Base-by-base conservation (phyloP, 2,888 invertebrate genomes). In the Troides aeacus region DNA sequence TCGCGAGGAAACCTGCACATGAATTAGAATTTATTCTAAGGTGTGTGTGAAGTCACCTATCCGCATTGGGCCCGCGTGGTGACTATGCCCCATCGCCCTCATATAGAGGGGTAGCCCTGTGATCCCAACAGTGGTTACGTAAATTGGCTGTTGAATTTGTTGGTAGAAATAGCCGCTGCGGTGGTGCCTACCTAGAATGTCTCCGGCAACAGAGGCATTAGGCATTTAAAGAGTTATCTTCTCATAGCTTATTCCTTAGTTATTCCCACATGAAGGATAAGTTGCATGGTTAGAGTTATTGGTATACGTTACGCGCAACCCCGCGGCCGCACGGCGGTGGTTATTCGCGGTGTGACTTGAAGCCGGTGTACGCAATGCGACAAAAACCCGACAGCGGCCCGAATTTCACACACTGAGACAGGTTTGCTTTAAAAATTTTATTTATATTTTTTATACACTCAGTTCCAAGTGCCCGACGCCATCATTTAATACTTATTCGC, bases 351-450 rank as follows among this genome's bases (percentile, higher is more conserved):
- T n/a, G 39, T 10, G 39, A n/a, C 39, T 12, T 42, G 21, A 42
- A 39, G 42, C 61, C 15, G 61, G 39, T 39, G n/a, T 61, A 18
- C 61, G 61, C 61, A 61, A 18, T 61, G 61, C 61, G 61, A 61
- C 61, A 61, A 39, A 61, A 61, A 61, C 42, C 46, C 61, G n/a
- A 21, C 61, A 21, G 61, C 61, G 12, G 8, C n/a, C 21, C 61
- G 39, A 61, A 42, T 61, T 42, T 21, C 36, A 30, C 18, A 18
- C 17, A 30, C 24, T 21, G n/a, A 61, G 36, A 61, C 61, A 12
- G 61, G 42, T 61, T 61, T 21, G 18, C 15, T 39, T 17, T 39
- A 42, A 36, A 7, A 36, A 18, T 61, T 42, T 21, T 21, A 21
- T 61, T n/a, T 30, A 24, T 24, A 30, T 58, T 58, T 58, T 58